Evolutionary conservation across 1,140 invertebrate species (phyloP), one percentile per base, ranked within the genome.

Genomic region (Aphis gossypii): DNA sequence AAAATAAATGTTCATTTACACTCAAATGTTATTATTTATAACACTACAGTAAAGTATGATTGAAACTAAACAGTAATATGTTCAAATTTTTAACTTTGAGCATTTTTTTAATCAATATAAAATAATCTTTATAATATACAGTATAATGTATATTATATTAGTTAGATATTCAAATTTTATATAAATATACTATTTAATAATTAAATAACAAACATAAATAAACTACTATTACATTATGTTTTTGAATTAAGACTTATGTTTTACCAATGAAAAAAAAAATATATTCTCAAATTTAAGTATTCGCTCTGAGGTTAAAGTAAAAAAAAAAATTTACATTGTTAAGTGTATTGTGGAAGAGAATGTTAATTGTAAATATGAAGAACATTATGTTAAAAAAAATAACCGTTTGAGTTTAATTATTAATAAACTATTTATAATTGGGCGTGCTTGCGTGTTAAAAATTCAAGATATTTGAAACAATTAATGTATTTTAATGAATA

Each of bases 401-500:
- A 35, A n/a, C 21, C 18, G 48, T 87, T 20, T 51, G 7, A 87
- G n/a, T 48, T 87, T 21, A 54, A 51, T 89, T 54, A 41, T 84
- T 54, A 21, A 9, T 23, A 54, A 89, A 51, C 20, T 35, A 89
- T 89, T 89, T 54, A 54, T 89, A 54, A 35, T 25, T 35, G 18
- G 46, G 48, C n/a, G 54, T 38, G 87, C 38, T 51, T 35, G 46
- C 87, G 48, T 89, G 87, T 89, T 54, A 54, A n/a, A 35, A 89
- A 54, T 89, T 54, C 87, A 54, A 89, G 11, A 48, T 89, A 89
- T 38, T 87, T n/a, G 18, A 89, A 35, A 89, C 38, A 54, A 38
- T 89, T 89, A 11, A 89, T 89, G 18, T 35, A 21, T 87, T 87
- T 87, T 48, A 46, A 87, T 48, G 20, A 51, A 87, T 89, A 48